phyloP scores from a whole-genome alignment of 2,888 invertebrate species.

The Sipha maydis region DNA sequence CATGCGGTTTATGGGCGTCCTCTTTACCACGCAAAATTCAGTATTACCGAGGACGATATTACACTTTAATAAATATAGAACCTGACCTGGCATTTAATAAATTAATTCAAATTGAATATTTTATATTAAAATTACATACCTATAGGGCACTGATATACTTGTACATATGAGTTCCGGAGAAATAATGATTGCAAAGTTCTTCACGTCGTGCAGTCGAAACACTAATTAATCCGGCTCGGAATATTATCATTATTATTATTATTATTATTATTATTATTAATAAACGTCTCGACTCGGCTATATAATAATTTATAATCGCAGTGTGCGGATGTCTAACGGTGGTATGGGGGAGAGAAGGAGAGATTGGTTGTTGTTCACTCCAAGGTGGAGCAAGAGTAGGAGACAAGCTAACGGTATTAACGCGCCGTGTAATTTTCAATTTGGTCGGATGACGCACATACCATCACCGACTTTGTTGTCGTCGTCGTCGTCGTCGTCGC shows the following conservation, averaged over 20 bases:
- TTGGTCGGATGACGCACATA: constrained; percentile 30
- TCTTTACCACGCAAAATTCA: too few species aligned
- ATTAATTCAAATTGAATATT: too few species aligned
- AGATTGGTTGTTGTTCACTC: neutral
- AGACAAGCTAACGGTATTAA: constrained; percentile 10
- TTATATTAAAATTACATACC: too few species aligned
- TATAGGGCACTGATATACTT: too few species aligned
- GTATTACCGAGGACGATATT: too few species aligned
- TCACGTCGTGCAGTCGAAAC: neutral
- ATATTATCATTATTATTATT: constrained; percentile 28
- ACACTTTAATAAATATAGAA: too few species aligned
- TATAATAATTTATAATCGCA: neutral
- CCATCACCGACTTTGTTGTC: neutral
- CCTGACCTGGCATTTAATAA: too few species aligned
- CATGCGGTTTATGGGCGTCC: too few species aligned
- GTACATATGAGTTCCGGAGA: too few species aligned
- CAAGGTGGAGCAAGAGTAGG: neutral
- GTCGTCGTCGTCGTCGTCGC: neutral
- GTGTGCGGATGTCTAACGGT: neutral
- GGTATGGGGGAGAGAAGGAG: neutral
- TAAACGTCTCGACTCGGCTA: constrained; percentile 14
- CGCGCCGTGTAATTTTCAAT: constrained; percentile 55
- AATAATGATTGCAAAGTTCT: too few species aligned
- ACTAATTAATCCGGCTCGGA: neutral
- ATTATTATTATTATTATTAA: constrained; percentile 26